Conservation (phyloP, 2,797 vertebrate species). For the Tauraco hartlaubi region DNA sequence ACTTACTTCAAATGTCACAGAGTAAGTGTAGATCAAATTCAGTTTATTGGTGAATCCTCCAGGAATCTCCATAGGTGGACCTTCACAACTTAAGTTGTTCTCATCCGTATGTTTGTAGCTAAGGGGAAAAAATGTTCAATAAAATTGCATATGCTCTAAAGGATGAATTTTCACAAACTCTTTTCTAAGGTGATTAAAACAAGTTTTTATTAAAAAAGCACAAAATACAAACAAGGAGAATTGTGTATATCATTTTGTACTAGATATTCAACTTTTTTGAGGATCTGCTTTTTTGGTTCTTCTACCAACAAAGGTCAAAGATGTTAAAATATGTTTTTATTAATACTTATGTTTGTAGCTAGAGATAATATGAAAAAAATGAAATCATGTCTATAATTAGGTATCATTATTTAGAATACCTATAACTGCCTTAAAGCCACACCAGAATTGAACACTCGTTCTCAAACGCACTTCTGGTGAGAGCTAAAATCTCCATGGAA, state of each 20-base stretch:
- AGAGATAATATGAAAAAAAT: background rate
- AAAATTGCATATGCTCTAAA: background rate
- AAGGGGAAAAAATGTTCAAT: background rate
- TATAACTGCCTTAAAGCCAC: background rate
- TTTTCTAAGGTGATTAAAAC: background rate
- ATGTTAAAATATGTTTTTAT: background rate
- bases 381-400: background rate
- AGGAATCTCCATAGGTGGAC: slow-evolving; percentile 87
- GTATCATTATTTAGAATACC: background rate
- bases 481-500: background rate
- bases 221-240: background rate
- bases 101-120: slow-evolving; percentile 87
- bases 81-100: slow-evolving; percentile 80
- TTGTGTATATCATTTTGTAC: background rate
- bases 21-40: slow-evolving; percentile 88
- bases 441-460: background rate
- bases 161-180: background rate
- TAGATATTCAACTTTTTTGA: background rate
- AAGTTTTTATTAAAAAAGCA: background rate
- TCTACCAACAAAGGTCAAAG: background rate
- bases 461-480: background rate
- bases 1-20: slow-evolving; percentile 88
- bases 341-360: background rate
- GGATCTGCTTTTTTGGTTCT: background rate
- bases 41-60: slow-evolving; percentile 79